phyloP scores from a whole-genome alignment of 2,113 vertebrate genomes.

The Ammodytes dubius region DNA sequence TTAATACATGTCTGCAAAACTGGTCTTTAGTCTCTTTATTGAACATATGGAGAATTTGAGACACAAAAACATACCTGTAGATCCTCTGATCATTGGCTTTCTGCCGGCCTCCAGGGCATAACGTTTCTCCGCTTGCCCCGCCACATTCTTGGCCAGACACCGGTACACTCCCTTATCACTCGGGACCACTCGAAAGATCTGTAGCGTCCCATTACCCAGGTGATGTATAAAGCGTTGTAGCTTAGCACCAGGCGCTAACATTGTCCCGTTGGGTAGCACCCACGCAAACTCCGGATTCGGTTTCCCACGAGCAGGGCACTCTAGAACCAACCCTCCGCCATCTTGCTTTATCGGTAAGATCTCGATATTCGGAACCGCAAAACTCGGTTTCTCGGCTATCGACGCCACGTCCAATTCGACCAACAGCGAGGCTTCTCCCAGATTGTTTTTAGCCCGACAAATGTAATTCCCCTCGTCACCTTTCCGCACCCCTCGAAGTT shows the following conservation, averaged over 20 bases:
- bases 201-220: slow-evolving; percentile 79
- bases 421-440: slow-evolving; percentile 81
- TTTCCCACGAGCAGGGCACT: slow-evolving; percentile 83
- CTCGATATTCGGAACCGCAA: slow-evolving; percentile 84
- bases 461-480: slow-evolving; percentile 82
- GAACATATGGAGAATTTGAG: not conserved
- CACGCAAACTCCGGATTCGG: slow-evolving; percentile 84
- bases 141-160: slow-evolving; percentile 85
- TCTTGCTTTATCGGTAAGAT: slow-evolving; percentile 82
- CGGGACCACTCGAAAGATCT: slow-evolving; percentile 69
- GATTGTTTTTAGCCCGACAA: slow-evolving; percentile 81
- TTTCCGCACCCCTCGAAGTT: slow-evolving; percentile 84
- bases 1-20: no score
- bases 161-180: slow-evolving; percentile 85
- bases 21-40: no score
- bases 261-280: slow-evolving; percentile 84
- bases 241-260: slow-evolving; percentile 75
- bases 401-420: slow-evolving; percentile 83
- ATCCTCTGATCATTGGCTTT: slow-evolving; percentile 82
- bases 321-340: slow-evolving; percentile 65
- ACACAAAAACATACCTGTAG: slow-evolving; percentile 63
- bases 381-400: slow-evolving; percentile 86
- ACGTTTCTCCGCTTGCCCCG: slow-evolving; percentile 86
- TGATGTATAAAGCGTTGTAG: slow-evolving; percentile 82
- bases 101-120: slow-evolving; percentile 82